phyloP scores from a whole-genome alignment of 2,888 invertebrate genomes.

The Lathronympha strigana region DNA sequence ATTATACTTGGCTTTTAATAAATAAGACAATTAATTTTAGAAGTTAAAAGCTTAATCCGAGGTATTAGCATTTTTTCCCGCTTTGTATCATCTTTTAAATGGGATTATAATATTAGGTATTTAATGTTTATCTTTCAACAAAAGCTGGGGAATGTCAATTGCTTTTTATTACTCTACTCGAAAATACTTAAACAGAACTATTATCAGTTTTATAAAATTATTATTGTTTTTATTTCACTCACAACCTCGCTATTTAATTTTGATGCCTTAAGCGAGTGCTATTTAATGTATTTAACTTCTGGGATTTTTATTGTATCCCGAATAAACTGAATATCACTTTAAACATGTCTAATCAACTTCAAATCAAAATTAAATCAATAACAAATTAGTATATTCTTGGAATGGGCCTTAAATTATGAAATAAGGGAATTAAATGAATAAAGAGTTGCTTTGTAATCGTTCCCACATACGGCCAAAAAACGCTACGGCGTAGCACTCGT shows the following conservation, averaged over 20 bases:
- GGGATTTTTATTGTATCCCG: too few relatives aligned
- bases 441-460: background rate
- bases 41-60: constrained; percentile 21
- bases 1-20: constrained; percentile 29
- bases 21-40: constrained; percentile 30
- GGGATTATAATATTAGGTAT: background rate
- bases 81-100: background rate
- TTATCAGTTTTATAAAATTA: too few relatives aligned
- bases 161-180: background rate
- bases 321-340: too few relatives aligned
- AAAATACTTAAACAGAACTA: background rate
- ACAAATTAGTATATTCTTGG: background rate
- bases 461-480: background rate
- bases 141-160: background rate
- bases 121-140: background rate
- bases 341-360: too few relatives aligned
- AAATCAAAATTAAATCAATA: too few relatives aligned
- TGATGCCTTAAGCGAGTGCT: too few relatives aligned
- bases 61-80: constrained; percentile 14
- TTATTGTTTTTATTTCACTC: too few relatives aligned
- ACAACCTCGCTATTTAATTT: too few relatives aligned
- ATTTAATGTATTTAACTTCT: too few relatives aligned
- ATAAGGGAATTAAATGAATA: too few relatives aligned
- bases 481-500: background rate
- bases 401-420: too few relatives aligned